These are phyloP conservation scores for Dicentrarchus labrax DNA, from an alignment of 2,113 vertebrate genomes.

Conservation along the genomic window DNA sequence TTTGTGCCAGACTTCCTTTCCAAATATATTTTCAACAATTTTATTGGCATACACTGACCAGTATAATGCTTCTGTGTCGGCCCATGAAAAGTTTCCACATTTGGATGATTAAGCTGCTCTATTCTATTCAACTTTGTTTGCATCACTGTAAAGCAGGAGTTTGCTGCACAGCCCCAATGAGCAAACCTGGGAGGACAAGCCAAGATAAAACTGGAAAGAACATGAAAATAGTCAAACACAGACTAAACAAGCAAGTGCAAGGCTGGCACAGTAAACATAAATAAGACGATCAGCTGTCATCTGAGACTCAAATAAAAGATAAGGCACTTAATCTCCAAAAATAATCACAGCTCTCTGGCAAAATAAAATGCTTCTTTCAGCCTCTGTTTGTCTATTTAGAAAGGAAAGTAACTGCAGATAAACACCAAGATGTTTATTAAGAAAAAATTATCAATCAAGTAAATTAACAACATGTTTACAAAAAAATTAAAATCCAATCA, in stretches of 20 bases:
- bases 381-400: background rate
- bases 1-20: background rate
- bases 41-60: background rate
- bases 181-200: background rate
- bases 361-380: conserved; percentile 19
- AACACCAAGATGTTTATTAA: no score
- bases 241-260: conserved; percentile 29
- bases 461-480: background rate
- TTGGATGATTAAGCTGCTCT: background rate
- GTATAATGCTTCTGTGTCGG: background rate
- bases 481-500: background rate
- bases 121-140: background rate
- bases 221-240: conserved; percentile 21
- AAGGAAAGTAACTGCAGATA: background rate
- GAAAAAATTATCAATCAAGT: background rate
- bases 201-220: conserved; percentile 4
- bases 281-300: conserved; percentile 32
- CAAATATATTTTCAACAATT: background rate
- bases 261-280: conserved; percentile 22
- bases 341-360: conserved; percentile 32
- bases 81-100: background rate
- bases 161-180: background rate
- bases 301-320: conserved; percentile 12
- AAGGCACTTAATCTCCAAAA: conserved; percentile 30
- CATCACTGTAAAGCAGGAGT: background rate